Conservation (phyloP, 1,140 invertebrate genomes). For the honey bee (Apis mellifera) region DNA sequence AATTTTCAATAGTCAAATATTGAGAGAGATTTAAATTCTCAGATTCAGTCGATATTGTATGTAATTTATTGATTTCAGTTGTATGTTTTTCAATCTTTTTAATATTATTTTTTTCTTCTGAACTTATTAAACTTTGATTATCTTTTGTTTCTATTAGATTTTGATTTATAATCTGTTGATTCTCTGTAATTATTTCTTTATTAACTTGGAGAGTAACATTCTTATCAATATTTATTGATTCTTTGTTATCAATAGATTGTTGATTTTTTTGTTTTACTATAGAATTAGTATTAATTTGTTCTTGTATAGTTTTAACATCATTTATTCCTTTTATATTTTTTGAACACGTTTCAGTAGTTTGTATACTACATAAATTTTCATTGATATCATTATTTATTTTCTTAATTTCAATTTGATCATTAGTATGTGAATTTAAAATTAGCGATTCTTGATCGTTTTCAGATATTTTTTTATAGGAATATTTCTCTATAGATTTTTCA, state of each 20-base stretch:
- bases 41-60: neutral
- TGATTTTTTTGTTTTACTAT: neutral
- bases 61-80: neutral
- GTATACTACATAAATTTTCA: neutral
- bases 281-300: neutral
- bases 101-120: neutral
- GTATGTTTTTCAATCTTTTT: neutral
- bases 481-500: constrained; percentile 13
- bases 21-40: too few relatives aligned
- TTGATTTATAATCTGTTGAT: neutral
- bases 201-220: too few relatives aligned
- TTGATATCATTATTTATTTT: neutral
- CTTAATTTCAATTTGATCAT: neutral
- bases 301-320: neutral
- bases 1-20: neutral
- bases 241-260: neutral
- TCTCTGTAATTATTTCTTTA: neutral
- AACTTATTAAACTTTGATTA: neutral
- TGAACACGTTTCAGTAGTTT: neutral
- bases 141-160: too few relatives aligned
- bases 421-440: too few relatives aligned
- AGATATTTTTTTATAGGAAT: neutral
- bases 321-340: neutral
- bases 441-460: neutral
- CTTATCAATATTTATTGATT: neutral